Conservation (phyloP, 1,140 invertebrate species). For the Bacillus rossius region DNA sequence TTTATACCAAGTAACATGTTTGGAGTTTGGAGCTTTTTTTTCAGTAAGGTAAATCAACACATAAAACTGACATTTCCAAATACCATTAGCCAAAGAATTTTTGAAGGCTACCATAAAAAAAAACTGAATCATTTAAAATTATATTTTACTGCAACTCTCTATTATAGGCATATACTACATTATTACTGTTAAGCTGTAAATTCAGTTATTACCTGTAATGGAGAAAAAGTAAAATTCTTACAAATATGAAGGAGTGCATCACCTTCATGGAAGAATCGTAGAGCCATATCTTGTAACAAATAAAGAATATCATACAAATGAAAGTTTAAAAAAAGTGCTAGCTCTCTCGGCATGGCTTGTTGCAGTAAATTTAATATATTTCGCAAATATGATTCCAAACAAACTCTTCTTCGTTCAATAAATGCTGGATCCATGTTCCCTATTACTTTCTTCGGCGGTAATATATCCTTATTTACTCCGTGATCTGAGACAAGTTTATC, state of each 20-base stretch:
- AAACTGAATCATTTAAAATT: too few species aligned
- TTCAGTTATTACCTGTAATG: slow-evolving; percentile 61
- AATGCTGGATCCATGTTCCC: slow-evolving; percentile 75
- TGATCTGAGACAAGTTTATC: slow-evolving; percentile 71
- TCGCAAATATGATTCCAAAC: slow-evolving; percentile 76
- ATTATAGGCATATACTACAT: not conserved
- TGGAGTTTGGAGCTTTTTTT: too few species aligned
- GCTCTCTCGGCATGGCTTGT: slow-evolving; percentile 63
- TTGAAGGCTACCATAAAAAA: too few species aligned
- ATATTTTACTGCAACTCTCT: not conserved
- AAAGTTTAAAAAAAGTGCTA: slow-evolving; percentile 74
- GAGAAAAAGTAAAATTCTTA: slow-evolving; percentile 58
- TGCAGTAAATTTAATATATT: slow-evolving; percentile 66
- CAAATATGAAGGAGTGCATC: slow-evolving; percentile 54
- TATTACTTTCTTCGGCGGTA: slow-evolving; percentile 88
- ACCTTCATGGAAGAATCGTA: slow-evolving; percentile 62
- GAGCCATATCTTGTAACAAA: slow-evolving; percentile 69
- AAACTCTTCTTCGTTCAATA: slow-evolving; percentile 72
- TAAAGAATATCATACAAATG: slow-evolving; percentile 79
- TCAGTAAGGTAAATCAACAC: too few species aligned
- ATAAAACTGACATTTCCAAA: too few species aligned
- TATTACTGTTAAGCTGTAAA: too few species aligned
- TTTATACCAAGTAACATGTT: too few species aligned
- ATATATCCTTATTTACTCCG: slow-evolving; percentile 71
- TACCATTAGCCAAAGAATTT: too few species aligned